phyloP scores from a whole-genome alignment of 1,140 invertebrate species.

The Liolophura sinensis region DNA sequence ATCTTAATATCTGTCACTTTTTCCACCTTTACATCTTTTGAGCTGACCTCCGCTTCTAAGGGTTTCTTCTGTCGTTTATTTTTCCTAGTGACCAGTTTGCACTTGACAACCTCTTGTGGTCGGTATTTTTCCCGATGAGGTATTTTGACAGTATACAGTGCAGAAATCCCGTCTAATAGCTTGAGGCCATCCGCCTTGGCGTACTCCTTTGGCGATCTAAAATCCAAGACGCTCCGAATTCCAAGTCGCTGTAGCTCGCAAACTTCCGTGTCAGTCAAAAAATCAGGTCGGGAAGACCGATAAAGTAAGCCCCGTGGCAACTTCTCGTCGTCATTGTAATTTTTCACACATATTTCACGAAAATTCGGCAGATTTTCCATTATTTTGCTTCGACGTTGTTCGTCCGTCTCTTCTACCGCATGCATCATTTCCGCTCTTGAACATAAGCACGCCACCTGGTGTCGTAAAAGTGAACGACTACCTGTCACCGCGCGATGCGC shows the following conservation, averaged over 20 bases:
- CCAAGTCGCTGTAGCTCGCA: conserved; percentile 25
- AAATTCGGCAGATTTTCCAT: conserved; percentile 17
- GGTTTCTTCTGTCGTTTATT: neutral
- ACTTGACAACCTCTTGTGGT: conserved; percentile 27
- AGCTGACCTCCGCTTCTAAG: neutral
- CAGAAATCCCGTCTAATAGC: conserved; percentile 31
- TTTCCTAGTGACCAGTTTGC: neutral
- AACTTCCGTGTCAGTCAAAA: conserved; percentile 26
- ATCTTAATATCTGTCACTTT: too few species aligned
- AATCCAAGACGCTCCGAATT: conserved; percentile 41
- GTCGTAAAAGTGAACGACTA: too few species aligned
- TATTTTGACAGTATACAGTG: conserved; percentile 28
- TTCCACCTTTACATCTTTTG: too few species aligned
- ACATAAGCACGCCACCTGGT: too few species aligned
- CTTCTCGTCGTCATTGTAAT: neutral
- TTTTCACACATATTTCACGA: conserved; percentile 14
- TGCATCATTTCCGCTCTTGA: too few species aligned
- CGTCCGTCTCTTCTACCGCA: too few species aligned
- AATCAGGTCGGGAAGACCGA: conserved; percentile 43
- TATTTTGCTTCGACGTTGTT: too few species aligned
- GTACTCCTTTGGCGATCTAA: conserved; percentile 36
- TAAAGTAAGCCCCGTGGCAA: conserved; percentile 20
- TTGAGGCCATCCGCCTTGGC: conserved; percentile 20
- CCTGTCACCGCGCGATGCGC: too few species aligned
- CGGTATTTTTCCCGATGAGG: conserved; percentile 27